Base-by-base conservation (phyloP, 2,888 invertebrate species). In the Chromoteleia sp. region DNA sequence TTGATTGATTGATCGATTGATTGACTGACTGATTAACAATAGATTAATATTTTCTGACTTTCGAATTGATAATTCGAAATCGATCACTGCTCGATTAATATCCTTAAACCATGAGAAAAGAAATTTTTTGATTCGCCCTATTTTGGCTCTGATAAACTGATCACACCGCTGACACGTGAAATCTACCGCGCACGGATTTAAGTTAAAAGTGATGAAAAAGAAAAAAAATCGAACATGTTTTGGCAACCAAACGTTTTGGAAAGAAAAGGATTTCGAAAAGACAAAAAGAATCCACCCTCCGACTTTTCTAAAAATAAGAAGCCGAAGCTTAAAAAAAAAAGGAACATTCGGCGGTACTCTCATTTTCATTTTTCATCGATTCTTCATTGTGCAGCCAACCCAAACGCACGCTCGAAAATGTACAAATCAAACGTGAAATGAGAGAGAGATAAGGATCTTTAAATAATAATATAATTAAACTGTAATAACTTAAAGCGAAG, bases 371-470 rank as follows among this genome's bases (percentile, higher is more conserved):
- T 83, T 83, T 80, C 75, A 78, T 83, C 81, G 81, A 87, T 85
- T 87, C 81, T 82, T 86, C 85, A 84, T 79, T 77, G 79, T 70
- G 82, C 63, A 78, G 71, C 67, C 63, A 81, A 84, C 85, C 85
- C 88, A 88, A 87, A 88, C 88, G 89, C 88, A 88, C 87, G 86
- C 88, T 89, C 88, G 87, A 88, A 86, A 89, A 88, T 90, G 91
- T 91, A 91, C 91, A 91, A 91, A 91, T 90, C 87, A 88, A 88
- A 88, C 45, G 86, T 81, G 79, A 83, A 83, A 82, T 82, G 78
- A 84, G 83, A 84, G 84, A 84, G 70, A 83, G 83, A 84, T 83
- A 85, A 81, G 80, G 61, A 86, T 82, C 76, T 84, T 84, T 85
- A 85, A 82, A 81, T 86, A 88, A 88, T 89, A 89, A 88, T 85